Evolutionary conservation across 2,888 invertebrate genomes (phyloP).

Genomic region (Peribatodes rhomboidaria): DNA sequence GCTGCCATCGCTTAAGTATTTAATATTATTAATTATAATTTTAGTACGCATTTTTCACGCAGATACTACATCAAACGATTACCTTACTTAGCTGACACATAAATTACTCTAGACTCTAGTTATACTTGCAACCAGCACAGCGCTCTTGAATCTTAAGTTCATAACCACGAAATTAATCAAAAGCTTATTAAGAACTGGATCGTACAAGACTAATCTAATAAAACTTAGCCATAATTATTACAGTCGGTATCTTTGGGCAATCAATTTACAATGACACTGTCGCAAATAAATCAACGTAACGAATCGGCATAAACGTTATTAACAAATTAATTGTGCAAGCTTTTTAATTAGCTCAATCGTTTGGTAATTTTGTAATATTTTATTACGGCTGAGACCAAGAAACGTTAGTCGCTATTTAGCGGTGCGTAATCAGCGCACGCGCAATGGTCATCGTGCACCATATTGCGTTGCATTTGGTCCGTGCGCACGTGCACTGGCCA

Average conservation of each 20-base stretch:
- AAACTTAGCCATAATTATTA: constrained; percentile 42
- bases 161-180: constrained; percentile 15
- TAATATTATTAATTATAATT: too few relatives aligned
- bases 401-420: constrained; percentile 52
- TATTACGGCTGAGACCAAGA: constrained; percentile 44
- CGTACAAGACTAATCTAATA: constrained; percentile 41
- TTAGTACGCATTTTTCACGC: too few relatives aligned
- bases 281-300: constrained; percentile 45
- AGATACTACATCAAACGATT: too few relatives aligned
- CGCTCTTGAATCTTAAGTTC: not conserved
- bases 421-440: constrained; percentile 63
- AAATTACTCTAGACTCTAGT: not conserved
- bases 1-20: too few relatives aligned
- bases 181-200: constrained; percentile 27
- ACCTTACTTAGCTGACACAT: not conserved
- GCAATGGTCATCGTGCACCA: constrained; percentile 54
- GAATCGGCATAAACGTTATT: constrained; percentile 45
- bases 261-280: constrained; percentile 43
- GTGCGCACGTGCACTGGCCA: too few relatives aligned
- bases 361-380: constrained; percentile 54
- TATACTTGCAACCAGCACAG: too few relatives aligned
- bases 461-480: too few relatives aligned
- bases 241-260: constrained; percentile 43
- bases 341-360: constrained; percentile 50
- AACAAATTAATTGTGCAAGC: constrained; percentile 49